phyloP scores from a whole-genome alignment of 2,888 invertebrate genomes.

The Sesia apiformis region DNA sequence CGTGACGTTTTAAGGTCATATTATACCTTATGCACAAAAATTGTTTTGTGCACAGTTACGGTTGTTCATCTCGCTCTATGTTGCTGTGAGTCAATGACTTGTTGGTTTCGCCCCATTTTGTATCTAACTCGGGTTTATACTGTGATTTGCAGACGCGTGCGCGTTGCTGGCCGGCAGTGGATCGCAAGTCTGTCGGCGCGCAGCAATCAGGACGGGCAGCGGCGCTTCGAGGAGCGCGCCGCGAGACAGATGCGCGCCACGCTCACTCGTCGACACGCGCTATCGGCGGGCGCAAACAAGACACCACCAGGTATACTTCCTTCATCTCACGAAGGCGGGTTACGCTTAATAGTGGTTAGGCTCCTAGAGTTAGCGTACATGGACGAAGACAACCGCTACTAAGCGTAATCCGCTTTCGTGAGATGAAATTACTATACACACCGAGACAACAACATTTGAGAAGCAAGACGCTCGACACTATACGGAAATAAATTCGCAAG shows the following conservation, averaged over 20 bases:
- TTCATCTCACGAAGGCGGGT: no score
- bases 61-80: not conserved
- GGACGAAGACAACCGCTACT: no score
- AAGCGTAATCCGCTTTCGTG: no score
- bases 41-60: not conserved
- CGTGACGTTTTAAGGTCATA: no score
- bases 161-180: slow-evolving; percentile 76
- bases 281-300: slow-evolving; percentile 23
- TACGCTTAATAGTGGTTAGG: no score
- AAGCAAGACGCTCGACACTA: not conserved
- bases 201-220: slow-evolving; percentile 91
- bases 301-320: slow-evolving; percentile 37
- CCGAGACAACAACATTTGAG: slow-evolving; percentile 5
- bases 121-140: no score
- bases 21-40: not conserved
- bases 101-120: no score
- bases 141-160: not conserved
- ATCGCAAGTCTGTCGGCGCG: slow-evolving; percentile 83
- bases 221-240: slow-evolving; percentile 87
- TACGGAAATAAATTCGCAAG: not conserved
- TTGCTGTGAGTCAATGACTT: no score
- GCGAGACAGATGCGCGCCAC: slow-evolving; percentile 79
- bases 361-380: no score
- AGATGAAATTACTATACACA: no score
- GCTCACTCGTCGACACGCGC: slow-evolving; percentile 62